Percentiles rank a stretch among this genome's conserved stretches.
phyloP scores from a whole-genome alignment of 92 coral and sea anemone species.

The Zoanthus gigantus region DNA sequence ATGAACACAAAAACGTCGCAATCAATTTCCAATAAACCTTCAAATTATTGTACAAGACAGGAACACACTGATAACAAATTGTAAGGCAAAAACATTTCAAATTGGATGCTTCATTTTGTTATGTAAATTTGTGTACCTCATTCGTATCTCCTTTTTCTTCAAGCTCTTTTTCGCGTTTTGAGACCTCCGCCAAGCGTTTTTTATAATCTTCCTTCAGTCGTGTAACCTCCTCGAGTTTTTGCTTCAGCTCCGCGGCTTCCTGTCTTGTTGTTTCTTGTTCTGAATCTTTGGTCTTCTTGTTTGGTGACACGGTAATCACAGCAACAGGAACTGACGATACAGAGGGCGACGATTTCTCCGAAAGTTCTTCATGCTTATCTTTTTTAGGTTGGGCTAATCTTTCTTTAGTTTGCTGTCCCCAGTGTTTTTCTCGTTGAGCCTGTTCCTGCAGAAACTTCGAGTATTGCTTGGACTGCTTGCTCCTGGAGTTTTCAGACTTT shows the following conservation, averaged over 20 bases:
- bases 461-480: background rate
- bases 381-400: slow-evolving; percentile 13
- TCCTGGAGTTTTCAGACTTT: background rate
- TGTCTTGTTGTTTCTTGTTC: slow-evolving; percentile 1
- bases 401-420: slow-evolving; percentile 16
- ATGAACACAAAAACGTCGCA: background rate
- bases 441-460: background rate
- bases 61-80: background rate
- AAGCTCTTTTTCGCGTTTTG: slow-evolving; percentile 2
- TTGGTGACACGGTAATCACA: slow-evolving; percentile 20
- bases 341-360: background rate
- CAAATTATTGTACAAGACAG: background rate
- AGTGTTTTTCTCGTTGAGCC: background rate
- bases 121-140: background rate
- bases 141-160: background rate
- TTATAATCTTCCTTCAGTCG: background rate
- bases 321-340: slow-evolving; percentile 19
- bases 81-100: background rate
- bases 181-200: slow-evolving; percentile 1
- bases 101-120: background rate
- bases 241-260: background rate
- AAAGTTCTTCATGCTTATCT: slow-evolving; percentile 1
- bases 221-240: background rate
- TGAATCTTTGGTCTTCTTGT: background rate
- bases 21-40: background rate